These are phyloP conservation scores for Flexamia atlantica DNA, from an alignment of 2,888 invertebrate species.

Conservation along the genomic window DNA sequence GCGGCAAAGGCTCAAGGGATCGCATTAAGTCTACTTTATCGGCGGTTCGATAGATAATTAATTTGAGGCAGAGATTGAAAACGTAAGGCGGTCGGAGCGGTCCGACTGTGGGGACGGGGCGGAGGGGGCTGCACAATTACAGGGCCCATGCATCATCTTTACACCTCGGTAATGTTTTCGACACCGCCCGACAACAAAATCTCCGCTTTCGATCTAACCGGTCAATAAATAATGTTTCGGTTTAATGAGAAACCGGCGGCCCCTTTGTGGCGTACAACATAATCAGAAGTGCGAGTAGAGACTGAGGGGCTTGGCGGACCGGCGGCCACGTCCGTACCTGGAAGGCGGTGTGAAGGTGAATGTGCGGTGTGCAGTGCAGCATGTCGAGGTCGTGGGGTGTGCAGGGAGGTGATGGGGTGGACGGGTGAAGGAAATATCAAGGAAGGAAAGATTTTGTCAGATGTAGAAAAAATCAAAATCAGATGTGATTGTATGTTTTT, in stretches of 20 bases:
- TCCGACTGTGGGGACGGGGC: background rate
- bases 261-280: slow-evolving; percentile 53
- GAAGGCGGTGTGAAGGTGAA: background rate
- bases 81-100: slow-evolving; percentile 23
- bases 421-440: too few relatives aligned
- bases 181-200: slow-evolving; percentile 61
- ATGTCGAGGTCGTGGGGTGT: background rate
- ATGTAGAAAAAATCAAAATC: too few relatives aligned
- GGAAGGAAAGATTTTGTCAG: too few relatives aligned
- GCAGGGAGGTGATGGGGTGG: too few relatives aligned
- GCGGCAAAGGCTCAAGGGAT: slow-evolving; percentile 37
- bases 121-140: slow-evolving; percentile 36
- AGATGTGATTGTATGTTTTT: too few relatives aligned
- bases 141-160: slow-evolving; percentile 61
- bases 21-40: slow-evolving; percentile 52
- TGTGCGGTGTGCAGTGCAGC: background rate
- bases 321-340: slow-evolving; percentile 1
- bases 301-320: background rate
- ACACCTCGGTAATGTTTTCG: slow-evolving; percentile 64
- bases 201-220: slow-evolving; percentile 58
- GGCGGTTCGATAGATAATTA: slow-evolving; percentile 45
- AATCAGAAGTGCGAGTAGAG: slow-evolving; percentile 49
- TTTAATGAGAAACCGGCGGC: slow-evolving; percentile 56
- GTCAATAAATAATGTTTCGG: slow-evolving; percentile 58
- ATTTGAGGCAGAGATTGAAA: slow-evolving; percentile 55